phyloP scores from a whole-genome alignment of 2,797 vertebrate species.

The Holocentrus rufus region DNA sequence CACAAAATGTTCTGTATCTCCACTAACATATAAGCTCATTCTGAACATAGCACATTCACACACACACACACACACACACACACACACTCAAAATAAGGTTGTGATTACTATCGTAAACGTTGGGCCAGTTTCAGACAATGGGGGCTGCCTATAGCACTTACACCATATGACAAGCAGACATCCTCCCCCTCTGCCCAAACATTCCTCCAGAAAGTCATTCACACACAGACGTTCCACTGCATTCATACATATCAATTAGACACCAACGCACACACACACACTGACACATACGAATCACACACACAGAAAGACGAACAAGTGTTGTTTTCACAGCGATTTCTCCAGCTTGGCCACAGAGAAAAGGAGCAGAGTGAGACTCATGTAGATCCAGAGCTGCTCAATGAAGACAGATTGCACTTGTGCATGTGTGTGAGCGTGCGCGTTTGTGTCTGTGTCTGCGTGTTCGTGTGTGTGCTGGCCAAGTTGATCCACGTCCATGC shows the following conservation, averaged over 20 bases:
- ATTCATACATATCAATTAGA: constrained; percentile 73
- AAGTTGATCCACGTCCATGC: constrained; percentile 72
- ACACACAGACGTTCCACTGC: constrained; percentile 61
- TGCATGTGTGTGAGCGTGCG: constrained; percentile 35
- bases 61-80: constrained; percentile 30
- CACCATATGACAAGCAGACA: constrained; percentile 68
- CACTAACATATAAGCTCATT: constrained; percentile 45
- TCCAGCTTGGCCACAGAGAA: constrained; percentile 48
- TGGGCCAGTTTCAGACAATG: constrained; percentile 47
- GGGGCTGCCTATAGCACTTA: constrained; percentile 51
- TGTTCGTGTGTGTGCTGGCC: constrained; percentile 38
- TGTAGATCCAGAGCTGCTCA: constrained; percentile 39
- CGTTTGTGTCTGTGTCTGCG: constrained; percentile 11
- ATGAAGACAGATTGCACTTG: constrained; percentile 69
- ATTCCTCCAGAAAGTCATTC: constrained; percentile 67
- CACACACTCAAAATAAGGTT: constrained; percentile 53
- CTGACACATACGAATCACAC: constrained; percentile 1
- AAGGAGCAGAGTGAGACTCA: constrained; percentile 53
- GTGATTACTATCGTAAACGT: constrained; percentile 67
- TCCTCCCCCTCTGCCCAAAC: constrained; percentile 59
- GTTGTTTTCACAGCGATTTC: constrained; percentile 60
- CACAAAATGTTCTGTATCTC: constrained; percentile 8
- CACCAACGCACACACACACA: constrained; percentile 30
- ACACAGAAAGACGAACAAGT: constrained; percentile 36
- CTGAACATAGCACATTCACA: constrained; percentile 4